Conservation (phyloP, 2,888 invertebrate species). For the Ennomos quercinarius region DNA sequence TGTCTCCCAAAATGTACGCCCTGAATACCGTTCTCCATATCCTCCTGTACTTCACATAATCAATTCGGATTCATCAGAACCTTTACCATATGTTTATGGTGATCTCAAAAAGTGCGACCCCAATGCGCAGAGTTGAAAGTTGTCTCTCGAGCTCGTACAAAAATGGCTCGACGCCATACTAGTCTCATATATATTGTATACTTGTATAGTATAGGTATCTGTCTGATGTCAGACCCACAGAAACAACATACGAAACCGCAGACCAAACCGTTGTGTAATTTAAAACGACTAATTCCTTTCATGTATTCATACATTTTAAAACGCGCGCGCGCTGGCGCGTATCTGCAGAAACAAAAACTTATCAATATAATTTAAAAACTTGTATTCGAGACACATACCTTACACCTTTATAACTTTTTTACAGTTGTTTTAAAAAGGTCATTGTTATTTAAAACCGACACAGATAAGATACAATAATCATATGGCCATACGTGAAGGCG, state of each 20-base stretch:
- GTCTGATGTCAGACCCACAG: constrained; percentile 33
- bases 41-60: constrained; percentile 5
- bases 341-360: constrained; percentile 25
- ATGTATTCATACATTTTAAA: constrained; percentile 16
- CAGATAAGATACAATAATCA: constrained; percentile 50
- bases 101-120: constrained; percentile 58
- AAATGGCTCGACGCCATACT: constrained; percentile 55
- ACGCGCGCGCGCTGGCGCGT: constrained; percentile 21
- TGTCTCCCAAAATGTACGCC: background rate
- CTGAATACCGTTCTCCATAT: background rate
- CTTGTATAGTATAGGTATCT: constrained; percentile 39
- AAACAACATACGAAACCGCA: constrained; percentile 34
- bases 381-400: constrained; percentile 27
- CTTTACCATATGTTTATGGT: constrained; percentile 47
- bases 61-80: constrained; percentile 35
- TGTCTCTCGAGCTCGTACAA: constrained; percentile 57
- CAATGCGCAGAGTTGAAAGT: constrained; percentile 67
- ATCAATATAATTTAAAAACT: constrained; percentile 29
- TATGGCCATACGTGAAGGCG: constrained; percentile 37
- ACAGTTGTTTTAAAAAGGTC: constrained; percentile 47
- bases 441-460: constrained; percentile 47
- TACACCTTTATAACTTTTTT: constrained; percentile 20
- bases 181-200: constrained; percentile 43
- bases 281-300: constrained; percentile 30
- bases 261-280: constrained; percentile 40